Percentiles rank a stretch among this genome's conserved stretches.
Conservation (phyloP, 2,113 vertebrate species). For the Notothenia rossii region DNA sequence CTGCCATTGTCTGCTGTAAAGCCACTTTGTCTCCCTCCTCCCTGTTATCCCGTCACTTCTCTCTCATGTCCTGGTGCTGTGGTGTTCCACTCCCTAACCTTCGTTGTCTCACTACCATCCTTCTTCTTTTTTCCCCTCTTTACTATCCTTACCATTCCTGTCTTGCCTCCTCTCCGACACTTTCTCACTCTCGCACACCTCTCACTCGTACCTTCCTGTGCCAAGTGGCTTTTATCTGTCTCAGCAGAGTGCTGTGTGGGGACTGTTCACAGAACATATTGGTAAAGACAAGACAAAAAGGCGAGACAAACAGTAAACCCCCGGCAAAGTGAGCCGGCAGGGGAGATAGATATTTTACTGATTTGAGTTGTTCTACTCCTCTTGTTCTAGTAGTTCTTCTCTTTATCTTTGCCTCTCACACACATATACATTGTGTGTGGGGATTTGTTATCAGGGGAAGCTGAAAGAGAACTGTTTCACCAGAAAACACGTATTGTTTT, state of each 20-base stretch:
- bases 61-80: conserved; percentile 25
- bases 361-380: not conserved
- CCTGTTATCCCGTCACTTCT: conserved; percentile 25
- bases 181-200: conserved; percentile 29
- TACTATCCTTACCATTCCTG: conserved; percentile 29
- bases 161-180: conserved; percentile 23
- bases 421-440: not conserved
- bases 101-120: conserved; percentile 14
- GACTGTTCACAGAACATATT: conserved; percentile 58
- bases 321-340: conserved; percentile 50
- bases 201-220: conserved; percentile 31
- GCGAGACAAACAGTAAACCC: conserved; percentile 57
- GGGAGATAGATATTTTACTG: conserved; percentile 29
- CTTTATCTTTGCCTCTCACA: not conserved
- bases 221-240: conserved; percentile 68
- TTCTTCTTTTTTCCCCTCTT: not conserved
- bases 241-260: conserved; percentile 58
- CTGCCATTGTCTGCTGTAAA: conserved; percentile 21
- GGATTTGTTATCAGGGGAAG: not conserved
- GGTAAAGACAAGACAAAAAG: conserved; percentile 44
- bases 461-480: not conserved
- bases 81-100: conserved; percentile 28
- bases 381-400: not conserved
- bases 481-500: not conserved
- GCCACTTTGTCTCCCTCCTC: conserved; percentile 33